Conservation (phyloP, 2,113 vertebrate species). For the Phyllopteryx taeniolatus region DNA sequence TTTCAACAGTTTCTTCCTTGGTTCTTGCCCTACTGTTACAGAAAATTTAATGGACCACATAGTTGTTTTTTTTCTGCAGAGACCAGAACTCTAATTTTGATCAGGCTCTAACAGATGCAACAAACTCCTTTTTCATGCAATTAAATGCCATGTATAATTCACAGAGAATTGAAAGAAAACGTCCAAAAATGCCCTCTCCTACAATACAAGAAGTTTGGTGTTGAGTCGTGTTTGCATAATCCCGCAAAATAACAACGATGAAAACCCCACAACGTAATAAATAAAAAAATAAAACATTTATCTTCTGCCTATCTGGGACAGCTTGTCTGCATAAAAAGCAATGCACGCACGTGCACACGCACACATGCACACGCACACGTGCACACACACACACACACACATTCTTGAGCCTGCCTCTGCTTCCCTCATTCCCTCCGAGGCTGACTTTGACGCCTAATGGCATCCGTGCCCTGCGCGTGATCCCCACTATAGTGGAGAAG, state of each 20-base stretch:
- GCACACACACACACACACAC: neutral
- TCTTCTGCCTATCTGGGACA: constrained; percentile 48
- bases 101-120: neutral
- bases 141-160: neutral
- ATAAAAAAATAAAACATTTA: constrained; percentile 43
- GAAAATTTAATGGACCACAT: no score
- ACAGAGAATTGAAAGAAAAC: neutral
- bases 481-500: constrained; percentile 33
- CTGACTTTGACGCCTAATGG: constrained; percentile 46
- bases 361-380: no score
- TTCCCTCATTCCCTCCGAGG: constrained; percentile 30
- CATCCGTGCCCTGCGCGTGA: constrained; percentile 61
- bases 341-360: no score
- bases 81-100: neutral
- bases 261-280: constrained; percentile 1
- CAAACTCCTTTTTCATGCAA: neutral
- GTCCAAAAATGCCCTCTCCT: neutral
- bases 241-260: neutral
- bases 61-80: neutral
- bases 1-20: no score
- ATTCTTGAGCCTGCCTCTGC: constrained; percentile 42
- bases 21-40: no score
- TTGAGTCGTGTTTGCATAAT: neutral
- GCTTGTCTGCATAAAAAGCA: constrained; percentile 35
- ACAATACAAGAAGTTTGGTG: neutral